phyloP scores from a whole-genome alignment of 2,797 vertebrate genomes.

The Schizopygopsis malacanthus region DNA sequence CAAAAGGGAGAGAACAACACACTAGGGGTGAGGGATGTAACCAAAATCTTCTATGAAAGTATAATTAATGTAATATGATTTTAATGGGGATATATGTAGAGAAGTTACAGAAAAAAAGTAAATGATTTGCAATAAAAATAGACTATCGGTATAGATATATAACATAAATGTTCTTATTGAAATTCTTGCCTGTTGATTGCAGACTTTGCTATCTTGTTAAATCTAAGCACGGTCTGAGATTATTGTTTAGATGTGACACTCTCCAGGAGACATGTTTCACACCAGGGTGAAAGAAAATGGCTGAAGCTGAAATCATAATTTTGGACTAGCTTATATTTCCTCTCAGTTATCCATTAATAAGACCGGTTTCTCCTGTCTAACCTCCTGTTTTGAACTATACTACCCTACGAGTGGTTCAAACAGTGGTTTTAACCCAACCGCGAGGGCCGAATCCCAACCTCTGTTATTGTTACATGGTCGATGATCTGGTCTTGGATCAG shows the following conservation, averaged over 20 bases:
- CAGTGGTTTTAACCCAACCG: conserved; percentile 9
- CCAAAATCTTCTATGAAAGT: background rate
- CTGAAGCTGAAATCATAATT: background rate
- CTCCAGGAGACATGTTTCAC: background rate
- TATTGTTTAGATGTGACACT: background rate
- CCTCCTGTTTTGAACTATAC: background rate
- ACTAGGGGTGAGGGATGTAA: background rate
- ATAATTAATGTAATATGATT: no score
- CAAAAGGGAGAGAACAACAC: background rate
- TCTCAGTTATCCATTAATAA: background rate
- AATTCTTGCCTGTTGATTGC: background rate
- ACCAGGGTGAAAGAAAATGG: background rate
- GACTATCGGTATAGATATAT: background rate
- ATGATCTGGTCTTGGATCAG: background rate
- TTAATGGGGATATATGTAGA: no score
- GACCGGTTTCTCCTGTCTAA: background rate
- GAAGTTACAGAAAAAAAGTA: no score
- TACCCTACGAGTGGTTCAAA: background rate
- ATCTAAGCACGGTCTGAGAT: background rate
- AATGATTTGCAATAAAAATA: background rate
- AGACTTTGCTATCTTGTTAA: background rate
- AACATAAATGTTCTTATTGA: background rate
- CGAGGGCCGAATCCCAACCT: background rate
- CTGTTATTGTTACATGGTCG: background rate
- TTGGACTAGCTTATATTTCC: background rate